Percentiles rank a stretch among this genome's conserved stretches.
Evolutionary conservation across 2,113 vertebrate species (phyloP).

Genomic region (Cavia porcellus): DNA sequence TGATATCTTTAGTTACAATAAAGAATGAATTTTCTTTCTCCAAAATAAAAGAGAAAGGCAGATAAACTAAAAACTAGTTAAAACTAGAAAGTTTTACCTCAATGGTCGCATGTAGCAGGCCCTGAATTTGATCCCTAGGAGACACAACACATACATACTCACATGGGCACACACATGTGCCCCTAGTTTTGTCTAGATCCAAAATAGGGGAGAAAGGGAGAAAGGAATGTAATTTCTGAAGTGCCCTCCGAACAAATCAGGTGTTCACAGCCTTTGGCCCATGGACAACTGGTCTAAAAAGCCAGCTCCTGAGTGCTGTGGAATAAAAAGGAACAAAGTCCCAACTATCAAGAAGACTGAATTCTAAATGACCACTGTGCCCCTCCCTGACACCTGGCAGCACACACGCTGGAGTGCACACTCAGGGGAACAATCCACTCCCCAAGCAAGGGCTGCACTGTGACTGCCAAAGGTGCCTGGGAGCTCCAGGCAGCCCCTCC

Average conservation of each 20-base stretch:
- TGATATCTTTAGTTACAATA: neutral
- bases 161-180: neutral
- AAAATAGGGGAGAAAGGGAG: neutral
- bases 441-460: neutral
- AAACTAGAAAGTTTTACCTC: neutral
- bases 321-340: neutral
- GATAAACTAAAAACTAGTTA: neutral
- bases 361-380: neutral
- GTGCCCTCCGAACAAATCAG: neutral
- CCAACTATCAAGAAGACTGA: neutral
- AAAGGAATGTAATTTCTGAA: neutral
- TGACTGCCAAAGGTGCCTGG: neutral
- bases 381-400: neutral
- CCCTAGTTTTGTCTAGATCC: neutral
- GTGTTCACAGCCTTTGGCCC: neutral
- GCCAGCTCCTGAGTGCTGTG: neutral
- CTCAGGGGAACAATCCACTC: neutral
- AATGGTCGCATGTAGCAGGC: neutral
- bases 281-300: neutral
- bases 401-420: neutral
- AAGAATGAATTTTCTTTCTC: neutral
- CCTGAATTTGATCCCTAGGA: neutral
- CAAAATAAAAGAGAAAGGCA: neutral
- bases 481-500: neutral
- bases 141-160: fast-evolving